Evolutionary conservation across 2,888 invertebrate species (phyloP).

Genomic region (Hyppa rectilinea): DNA sequence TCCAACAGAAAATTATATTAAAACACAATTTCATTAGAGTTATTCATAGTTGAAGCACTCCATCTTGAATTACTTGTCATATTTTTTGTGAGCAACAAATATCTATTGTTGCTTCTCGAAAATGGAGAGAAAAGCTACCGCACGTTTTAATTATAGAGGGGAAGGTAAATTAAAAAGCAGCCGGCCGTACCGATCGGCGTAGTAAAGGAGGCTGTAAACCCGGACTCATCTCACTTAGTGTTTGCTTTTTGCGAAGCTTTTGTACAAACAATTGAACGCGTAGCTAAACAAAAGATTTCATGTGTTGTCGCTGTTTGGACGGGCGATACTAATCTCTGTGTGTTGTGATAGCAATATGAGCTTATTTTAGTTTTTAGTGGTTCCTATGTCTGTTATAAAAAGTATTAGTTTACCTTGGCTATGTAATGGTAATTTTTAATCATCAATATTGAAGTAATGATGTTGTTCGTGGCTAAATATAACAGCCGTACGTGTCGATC

Average conservation of each 20-base stretch:
- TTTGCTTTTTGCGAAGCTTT: slow-evolving; percentile 66
- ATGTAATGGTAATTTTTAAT: background rate
- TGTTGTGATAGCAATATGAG: slow-evolving; percentile 27
- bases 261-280: slow-evolving; percentile 73
- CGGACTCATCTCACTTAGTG: slow-evolving; percentile 74
- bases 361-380: slow-evolving; percentile 7
- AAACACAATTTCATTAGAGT: slow-evolving; percentile 49
- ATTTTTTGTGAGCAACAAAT: slow-evolving; percentile 69
- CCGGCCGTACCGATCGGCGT: slow-evolving; percentile 81
- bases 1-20: slow-evolving; percentile 45
- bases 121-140: slow-evolving; percentile 77
- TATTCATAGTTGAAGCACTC: slow-evolving; percentile 52
- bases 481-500: no score
- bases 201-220: slow-evolving; percentile 76
- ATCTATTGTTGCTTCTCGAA: slow-evolving; percentile 80
- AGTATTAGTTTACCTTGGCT: no score
- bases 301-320: slow-evolving; percentile 65
- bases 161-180: slow-evolving; percentile 88
- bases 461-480: no score
- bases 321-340: slow-evolving; percentile 38
- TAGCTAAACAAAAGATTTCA: slow-evolving; percentile 68
- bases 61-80: slow-evolving; percentile 57
- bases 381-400: background rate
- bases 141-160: slow-evolving; percentile 87
- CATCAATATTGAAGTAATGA: background rate